A percentile compares a stretch with the other conserved stretches of the same genome.
Evolutionary conservation across 2,888 invertebrate species (phyloP).

Genomic region (Epinotia demarniana): DNA sequence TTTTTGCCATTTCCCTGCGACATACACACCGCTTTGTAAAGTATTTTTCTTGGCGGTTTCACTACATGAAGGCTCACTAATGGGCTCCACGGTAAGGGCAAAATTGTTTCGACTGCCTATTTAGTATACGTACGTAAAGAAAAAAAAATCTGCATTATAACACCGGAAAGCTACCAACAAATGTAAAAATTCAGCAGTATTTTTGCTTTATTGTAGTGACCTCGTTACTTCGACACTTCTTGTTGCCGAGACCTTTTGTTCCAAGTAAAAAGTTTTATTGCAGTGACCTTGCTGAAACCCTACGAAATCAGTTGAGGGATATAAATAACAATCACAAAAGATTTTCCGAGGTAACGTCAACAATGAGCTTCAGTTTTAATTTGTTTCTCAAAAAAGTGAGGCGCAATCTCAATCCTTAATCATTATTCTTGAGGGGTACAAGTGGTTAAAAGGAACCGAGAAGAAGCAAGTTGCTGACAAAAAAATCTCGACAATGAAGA

Average conservation of each 20-base stretch:
- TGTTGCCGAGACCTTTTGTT: background rate
- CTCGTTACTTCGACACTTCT: background rate
- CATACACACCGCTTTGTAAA: too few relatives aligned
- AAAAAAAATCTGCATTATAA: background rate
- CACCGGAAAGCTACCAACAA: background rate
- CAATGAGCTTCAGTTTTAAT: slow-evolving; percentile 4
- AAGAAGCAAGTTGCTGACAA: slow-evolving; percentile 32
- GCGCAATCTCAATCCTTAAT: slow-evolving; percentile 10
- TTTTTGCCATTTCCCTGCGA: too few relatives aligned
- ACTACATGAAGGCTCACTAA: too few relatives aligned
- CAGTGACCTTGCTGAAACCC: background rate
- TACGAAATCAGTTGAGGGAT: background rate
- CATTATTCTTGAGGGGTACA: slow-evolving; percentile 17
- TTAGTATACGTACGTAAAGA: too few relatives aligned
- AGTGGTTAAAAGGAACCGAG: slow-evolving; percentile 21
- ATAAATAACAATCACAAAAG: background rate
- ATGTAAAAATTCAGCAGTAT: background rate
- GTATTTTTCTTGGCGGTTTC: too few relatives aligned
- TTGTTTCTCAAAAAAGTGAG: background rate
- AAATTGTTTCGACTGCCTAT: too few relatives aligned
- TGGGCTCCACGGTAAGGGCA: too few relatives aligned
- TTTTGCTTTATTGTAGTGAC: background rate
- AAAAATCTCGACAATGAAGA: slow-evolving; percentile 40
- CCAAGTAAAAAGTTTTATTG: background rate
- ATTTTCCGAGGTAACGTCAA: background rate